A percentile compares a stretch with the other conserved stretches of the same genome.
Evolutionary conservation across 2,113 vertebrate species (phyloP).

Genomic region (Pseudorectes ferrugineus): DNA sequence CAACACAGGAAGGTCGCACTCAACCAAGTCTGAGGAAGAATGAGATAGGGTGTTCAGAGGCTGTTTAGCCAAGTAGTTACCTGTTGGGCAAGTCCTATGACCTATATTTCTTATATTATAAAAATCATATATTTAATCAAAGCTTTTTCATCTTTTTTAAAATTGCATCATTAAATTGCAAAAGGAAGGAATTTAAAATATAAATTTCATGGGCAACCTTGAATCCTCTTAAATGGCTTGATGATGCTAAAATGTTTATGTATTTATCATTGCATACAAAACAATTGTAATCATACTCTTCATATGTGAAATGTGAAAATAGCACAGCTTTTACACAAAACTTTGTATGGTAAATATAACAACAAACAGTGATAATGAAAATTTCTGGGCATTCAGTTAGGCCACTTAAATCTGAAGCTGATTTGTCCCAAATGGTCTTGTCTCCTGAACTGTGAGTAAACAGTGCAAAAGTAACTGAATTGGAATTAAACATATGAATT

Average conservation of each 20-base stretch:
- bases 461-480: not conserved
- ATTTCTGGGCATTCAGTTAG: not conserved
- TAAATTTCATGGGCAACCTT: not conserved
- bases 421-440: not conserved
- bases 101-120: not conserved
- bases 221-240: not conserved
- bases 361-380: not conserved
- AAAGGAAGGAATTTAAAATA: not conserved
- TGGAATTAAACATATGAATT: not conserved
- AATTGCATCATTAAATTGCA: not conserved
- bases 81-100: not conserved
- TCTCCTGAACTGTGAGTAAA: not conserved
- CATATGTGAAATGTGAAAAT: not conserved
- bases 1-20: not conserved
- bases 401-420: not conserved
- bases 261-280: not conserved
- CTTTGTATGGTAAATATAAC: not conserved
- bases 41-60: not conserved
- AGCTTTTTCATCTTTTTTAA: not conserved
- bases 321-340: not conserved
- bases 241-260: not conserved
- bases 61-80: not conserved
- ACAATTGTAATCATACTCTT: not conserved
- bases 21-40: not conserved
- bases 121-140: not conserved